Base-by-base conservation (phyloP, 2,113 vertebrate species). In the Corythoichthys intestinalis region DNA sequence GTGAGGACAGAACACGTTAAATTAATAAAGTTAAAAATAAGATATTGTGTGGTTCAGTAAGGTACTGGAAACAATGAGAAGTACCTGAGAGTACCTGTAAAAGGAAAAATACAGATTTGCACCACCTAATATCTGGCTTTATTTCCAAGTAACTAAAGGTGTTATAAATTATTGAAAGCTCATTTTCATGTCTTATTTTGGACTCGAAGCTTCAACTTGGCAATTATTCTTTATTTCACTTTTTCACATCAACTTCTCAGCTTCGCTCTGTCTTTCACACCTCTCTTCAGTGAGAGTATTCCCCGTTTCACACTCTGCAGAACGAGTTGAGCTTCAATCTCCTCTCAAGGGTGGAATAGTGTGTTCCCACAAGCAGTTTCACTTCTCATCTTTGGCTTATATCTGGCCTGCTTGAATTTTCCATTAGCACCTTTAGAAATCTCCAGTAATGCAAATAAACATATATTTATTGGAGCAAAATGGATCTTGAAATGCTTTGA, bases 341-440 rank as follows among this genome's bases (percentile, higher is more conserved):
- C 14, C 17, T 68, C n/a, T 60, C 65, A 47, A 37, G 58, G n/a
- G 34, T 61, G 52, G 66, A 41, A 61, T 61, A 61, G 47, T 34
- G 4, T 46, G 64, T 67, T 71, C 54, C 48, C 53, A 67, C 67
- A 53, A 65, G 49, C 72, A 58, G 41, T 39, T 69, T 63, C 47
- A 15, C 6, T 72, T 61, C 64, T 71, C 70, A 75, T 67, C 70
- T 82, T 60, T 67, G 44, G 56, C 59, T 74, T 38, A 4, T 48
- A 53, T 35, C 47, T 28, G 66, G 34, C 67, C 37, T 58, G 48
- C 63, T 60, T 53, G 50, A 65, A 63, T 66, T 52, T 70, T 75
- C 65, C 61, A 38, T 75, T 66, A 57, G 6, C 61, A 20, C 47
- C 53, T 62, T 49, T 48, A 37, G 1, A 41, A 3, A 15, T 50